Evolutionary conservation across 2,113 vertebrate genomes (phyloP).

Genomic region (Corvus moneduloides): DNA sequence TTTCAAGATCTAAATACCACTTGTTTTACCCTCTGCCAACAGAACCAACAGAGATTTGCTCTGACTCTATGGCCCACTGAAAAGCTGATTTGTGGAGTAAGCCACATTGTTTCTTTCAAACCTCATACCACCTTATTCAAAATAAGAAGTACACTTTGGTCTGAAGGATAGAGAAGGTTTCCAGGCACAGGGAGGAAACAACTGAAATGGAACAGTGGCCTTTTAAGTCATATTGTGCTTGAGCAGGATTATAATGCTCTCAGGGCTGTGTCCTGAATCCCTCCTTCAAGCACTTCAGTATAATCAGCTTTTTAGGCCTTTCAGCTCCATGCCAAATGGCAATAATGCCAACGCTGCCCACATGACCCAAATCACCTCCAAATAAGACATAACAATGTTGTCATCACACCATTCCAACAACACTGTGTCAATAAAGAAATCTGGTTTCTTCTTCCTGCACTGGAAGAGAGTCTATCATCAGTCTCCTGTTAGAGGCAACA

Average conservation of each 20-base stretch:
- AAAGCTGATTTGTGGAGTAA: neutral
- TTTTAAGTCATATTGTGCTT: constrained; percentile 40
- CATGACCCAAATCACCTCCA: neutral
- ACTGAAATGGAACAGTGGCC: neutral
- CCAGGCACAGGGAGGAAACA: neutral
- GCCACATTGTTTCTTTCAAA: neutral
- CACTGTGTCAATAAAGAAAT: neutral
- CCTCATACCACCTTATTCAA: neutral
- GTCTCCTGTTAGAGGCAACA: neutral
- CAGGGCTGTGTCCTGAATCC: neutral
- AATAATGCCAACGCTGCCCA: neutral
- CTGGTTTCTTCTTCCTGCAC: neutral
- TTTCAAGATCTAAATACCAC: neutral
- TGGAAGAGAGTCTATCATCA: neutral
- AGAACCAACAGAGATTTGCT: neutral
- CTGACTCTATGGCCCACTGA: neutral
- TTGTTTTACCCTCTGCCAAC: neutral
- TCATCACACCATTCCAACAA: neutral
- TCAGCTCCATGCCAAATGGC: constrained; percentile 15
- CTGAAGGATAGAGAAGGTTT: neutral
- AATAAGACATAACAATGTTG: neutral
- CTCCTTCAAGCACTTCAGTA: constrained; percentile 5
- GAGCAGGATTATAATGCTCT: constrained; percentile 38
- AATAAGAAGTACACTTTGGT: neutral
- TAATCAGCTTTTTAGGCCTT: constrained; percentile 54